Base-by-base conservation (phyloP, 1,140 invertebrate species). In the Zeugodacus cucurbitae region DNA sequence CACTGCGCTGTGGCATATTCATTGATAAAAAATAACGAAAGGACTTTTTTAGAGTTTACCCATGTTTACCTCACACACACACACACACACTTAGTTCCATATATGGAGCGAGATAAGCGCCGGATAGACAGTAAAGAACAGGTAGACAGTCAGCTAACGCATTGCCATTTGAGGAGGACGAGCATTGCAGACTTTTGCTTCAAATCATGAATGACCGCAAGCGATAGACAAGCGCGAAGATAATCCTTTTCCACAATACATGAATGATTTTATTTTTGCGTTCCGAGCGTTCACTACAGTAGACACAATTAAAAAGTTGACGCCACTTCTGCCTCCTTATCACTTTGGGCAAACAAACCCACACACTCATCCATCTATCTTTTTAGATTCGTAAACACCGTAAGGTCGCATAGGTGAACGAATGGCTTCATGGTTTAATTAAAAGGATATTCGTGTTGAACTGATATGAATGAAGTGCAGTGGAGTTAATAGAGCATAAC, bases 361-460 rank as follows among this genome's bases (percentile, higher is more conserved):
- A 32, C 67, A 41, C 67, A 74, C 4, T 3, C 5, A 37, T 32
- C 37, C 3, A 41, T 34, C 22, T n/a, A 26, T 10, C 7, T 62
- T n/a, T 62, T 4, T 62, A 11, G 22, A 32, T n/a, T 22, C 20
- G 6, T 17, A 32, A 5, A 74, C 37, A 74, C 1, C 0, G 17
- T 48, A 82, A 48, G 17, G 5, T 74, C 20, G 10, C n/a, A 26
- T 11, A 29, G 26, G 41, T 48, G 37, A 86, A 22, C 44, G 20
- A 88, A 88, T 58, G 70, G 14, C 86, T 88, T 88, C 89, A 91
- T 89, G 91, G 91, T 89, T 92, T 92, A 92, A 92, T 92, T 92
- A 92, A 92, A 92, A 92, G 91, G 91, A 91, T 92, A 92, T 92
- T 92, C 91, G 89, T 92, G 91, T 92, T 48, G 8, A 11, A 29